Conservation (phyloP, 2,113 vertebrate genomes). For the Petroica traversi region DNA sequence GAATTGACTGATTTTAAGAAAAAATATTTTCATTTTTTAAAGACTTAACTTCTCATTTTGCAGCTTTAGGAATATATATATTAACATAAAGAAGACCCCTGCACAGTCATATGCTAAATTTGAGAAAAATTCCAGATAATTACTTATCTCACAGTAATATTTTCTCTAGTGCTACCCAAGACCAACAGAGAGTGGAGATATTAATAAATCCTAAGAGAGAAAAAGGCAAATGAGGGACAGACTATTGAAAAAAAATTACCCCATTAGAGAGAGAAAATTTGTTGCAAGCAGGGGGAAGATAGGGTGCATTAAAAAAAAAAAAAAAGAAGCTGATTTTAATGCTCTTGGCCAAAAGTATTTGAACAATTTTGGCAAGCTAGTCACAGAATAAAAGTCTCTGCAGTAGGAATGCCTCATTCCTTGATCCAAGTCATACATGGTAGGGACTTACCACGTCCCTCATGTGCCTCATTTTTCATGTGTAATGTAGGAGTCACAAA, state of each 20-base stretch:
- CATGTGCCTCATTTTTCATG: not conserved
- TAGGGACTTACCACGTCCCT: not conserved
- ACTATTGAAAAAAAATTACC: not conserved
- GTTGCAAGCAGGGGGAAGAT: not conserved
- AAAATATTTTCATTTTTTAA: fast-evolving
- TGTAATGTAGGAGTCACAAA: not conserved
- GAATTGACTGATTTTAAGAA: not conserved
- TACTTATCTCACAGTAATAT: not conserved
- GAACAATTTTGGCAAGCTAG: not conserved
- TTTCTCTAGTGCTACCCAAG: not conserved
- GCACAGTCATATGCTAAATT: not conserved
- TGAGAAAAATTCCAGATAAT: not conserved
- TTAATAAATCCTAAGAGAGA: not conserved
- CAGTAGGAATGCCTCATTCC: not conserved
- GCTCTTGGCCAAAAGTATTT: not conserved
- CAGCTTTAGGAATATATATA: not conserved
- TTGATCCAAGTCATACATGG: not conserved
- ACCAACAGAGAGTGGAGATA: not conserved
- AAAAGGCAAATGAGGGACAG: not conserved
- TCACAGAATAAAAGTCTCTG: not conserved
- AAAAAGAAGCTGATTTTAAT: not conserved
- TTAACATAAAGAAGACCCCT: not conserved
- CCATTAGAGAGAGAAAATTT: not conserved
- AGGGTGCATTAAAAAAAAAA: not conserved
- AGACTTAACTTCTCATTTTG: not conserved